These are phyloP conservation scores for Sphaeridia pumilis DNA, from an alignment of 2,888 invertebrate species.

Conservation along the genomic window DNA sequence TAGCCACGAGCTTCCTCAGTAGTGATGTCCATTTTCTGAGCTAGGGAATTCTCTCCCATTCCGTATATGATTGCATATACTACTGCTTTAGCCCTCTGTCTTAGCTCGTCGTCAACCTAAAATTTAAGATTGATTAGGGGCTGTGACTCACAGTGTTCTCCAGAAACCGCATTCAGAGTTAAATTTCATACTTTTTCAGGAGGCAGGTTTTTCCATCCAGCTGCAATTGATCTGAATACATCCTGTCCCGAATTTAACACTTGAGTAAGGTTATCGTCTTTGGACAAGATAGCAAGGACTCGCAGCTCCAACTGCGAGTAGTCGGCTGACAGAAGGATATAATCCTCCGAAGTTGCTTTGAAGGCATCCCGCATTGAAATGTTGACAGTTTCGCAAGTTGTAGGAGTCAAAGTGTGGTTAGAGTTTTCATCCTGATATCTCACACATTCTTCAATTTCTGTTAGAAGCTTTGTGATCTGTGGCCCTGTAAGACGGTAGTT, in stretches of 20 bases:
- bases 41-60: slow-evolving; percentile 73
- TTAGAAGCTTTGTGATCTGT: slow-evolving; percentile 7
- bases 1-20: slow-evolving; percentile 62
- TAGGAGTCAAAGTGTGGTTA: background rate
- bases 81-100: slow-evolving; percentile 80
- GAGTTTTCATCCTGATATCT: background rate
- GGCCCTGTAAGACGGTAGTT: slow-evolving; percentile 19
- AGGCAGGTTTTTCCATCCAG: slow-evolving; percentile 63
- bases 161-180: no score
- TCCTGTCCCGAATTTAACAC: slow-evolving; percentile 50
- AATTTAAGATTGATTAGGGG: no score
- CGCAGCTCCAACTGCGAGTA: slow-evolving; percentile 93
- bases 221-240: slow-evolving; percentile 73
- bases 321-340: slow-evolving; percentile 74
- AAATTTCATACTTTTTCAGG: slow-evolving; percentile 52
- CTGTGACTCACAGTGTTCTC: no score
- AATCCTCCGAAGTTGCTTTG: slow-evolving; percentile 43
- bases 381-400: background rate
- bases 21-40: slow-evolving; percentile 62
- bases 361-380: slow-evolving; percentile 50
- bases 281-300: slow-evolving; percentile 78
- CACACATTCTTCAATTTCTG: slow-evolving; percentile 4
- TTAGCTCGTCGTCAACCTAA: slow-evolving; percentile 59
- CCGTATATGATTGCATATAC: slow-evolving; percentile 97
- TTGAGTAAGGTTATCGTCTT: slow-evolving; percentile 55